Conservation (phyloP, 23 tunicate genomes). For the Phallusia fumigata region DNA sequence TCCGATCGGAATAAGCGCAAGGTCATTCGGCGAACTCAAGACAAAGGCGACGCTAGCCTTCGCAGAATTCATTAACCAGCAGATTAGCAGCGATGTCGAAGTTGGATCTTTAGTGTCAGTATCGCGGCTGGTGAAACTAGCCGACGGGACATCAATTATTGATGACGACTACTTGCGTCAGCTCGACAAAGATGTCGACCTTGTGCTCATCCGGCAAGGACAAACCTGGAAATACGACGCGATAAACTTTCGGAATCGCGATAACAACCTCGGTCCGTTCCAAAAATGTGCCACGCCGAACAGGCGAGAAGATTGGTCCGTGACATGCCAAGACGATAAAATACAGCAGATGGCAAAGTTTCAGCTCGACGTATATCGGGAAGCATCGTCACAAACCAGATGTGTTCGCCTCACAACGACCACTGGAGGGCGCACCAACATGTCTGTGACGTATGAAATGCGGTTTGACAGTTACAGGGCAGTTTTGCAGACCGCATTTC, state of each 20-base stretch:
- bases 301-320: background rate
- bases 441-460: slow-evolving; percentile 39
- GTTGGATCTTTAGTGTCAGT: background rate
- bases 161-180: slow-evolving; percentile 45
- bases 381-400: slow-evolving; percentile 8
- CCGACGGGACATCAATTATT: slow-evolving; percentile 28
- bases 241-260: background rate
- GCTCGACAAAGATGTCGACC: slow-evolving; percentile 14
- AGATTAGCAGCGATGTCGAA: background rate
- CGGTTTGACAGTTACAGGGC: slow-evolving; percentile 10
- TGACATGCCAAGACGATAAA: background rate
- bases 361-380: slow-evolving; percentile 20
- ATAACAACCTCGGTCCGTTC: background rate
- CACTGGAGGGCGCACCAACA: slow-evolving; percentile 25
- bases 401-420: slow-evolving; percentile 26
- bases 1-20: background rate
- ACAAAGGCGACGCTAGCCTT: background rate
- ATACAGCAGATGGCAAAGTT: slow-evolving; percentile 17
- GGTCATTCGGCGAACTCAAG: background rate
- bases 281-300: background rate
- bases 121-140: background rate
- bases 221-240: slow-evolving; percentile 20
- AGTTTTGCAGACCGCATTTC: background rate
- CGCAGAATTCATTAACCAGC: background rate
- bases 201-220: slow-evolving; percentile 23